Percentiles rank a stretch among this genome's conserved stretches.
phyloP scores from a whole-genome alignment of 2,113 vertebrate genomes.

The Hippocampus barbouri region DNA sequence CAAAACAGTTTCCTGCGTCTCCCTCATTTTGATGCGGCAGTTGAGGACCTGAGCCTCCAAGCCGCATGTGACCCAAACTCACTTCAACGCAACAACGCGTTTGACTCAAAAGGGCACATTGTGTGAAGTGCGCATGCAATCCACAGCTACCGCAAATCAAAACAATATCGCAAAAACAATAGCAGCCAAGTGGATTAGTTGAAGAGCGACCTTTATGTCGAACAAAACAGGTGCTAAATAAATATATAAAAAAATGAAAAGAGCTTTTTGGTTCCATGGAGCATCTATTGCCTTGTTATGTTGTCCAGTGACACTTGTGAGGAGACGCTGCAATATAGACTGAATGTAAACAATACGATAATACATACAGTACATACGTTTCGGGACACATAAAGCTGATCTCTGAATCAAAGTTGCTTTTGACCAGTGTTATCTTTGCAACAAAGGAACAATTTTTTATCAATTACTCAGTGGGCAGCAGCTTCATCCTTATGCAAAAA shows the following conservation, averaged over 20 bases:
- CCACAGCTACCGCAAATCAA: not conserved
- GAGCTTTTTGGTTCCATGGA: conserved; percentile 30
- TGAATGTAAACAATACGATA: not conserved
- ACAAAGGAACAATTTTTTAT: too few species aligned
- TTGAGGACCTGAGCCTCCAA: conserved; percentile 2
- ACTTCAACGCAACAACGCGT: not conserved
- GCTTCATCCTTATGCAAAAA: too few species aligned
- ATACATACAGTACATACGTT: too few species aligned
- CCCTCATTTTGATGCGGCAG: conserved; percentile 25
- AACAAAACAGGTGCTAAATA: conserved; percentile 35
- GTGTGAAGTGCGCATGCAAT: conserved; percentile 7
- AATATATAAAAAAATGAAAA: conserved; percentile 46
- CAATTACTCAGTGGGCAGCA: too few species aligned
- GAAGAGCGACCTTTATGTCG: conserved; percentile 29
- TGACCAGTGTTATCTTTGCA: too few species aligned
- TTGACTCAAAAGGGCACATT: conserved; percentile 4
- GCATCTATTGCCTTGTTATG: conserved; percentile 31
- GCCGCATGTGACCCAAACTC: conserved; percentile 5
- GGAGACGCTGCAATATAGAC: not conserved
- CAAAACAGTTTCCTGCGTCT: conserved; percentile 12
- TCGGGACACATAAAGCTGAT: too few species aligned
- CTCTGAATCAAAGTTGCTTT: too few species aligned
- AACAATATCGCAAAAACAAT: conserved; percentile 35
- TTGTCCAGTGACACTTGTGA: conserved; percentile 30
- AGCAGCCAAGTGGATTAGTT: conserved; percentile 26